phyloP scores from a whole-genome alignment of 2,888 invertebrate genomes.

The Scaptomyza reducta region DNA sequence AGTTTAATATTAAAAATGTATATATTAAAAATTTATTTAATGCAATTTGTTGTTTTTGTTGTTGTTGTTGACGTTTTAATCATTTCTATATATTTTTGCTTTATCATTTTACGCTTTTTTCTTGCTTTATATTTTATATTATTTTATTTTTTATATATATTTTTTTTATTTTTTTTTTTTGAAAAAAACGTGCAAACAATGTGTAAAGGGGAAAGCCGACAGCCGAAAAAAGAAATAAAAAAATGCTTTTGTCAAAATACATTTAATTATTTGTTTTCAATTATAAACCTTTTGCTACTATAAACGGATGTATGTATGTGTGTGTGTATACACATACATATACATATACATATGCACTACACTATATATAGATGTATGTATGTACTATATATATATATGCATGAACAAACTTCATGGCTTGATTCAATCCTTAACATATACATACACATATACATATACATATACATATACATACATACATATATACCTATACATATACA shows the following conservation, averaged over 20 bases:
- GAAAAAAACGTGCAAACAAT: constrained; percentile 85
- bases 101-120: constrained; percentile 47
- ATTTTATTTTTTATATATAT: constrained; percentile 52
- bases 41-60: constrained; percentile 54
- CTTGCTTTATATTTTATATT: constrained; percentile 45
- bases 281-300: constrained; percentile 26
- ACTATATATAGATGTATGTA: constrained; percentile 15
- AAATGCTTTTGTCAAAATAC: constrained; percentile 69
- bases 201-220: constrained; percentile 85
- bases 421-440: constrained; percentile 5
- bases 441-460: background rate
- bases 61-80: constrained; percentile 59
- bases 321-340: constrained; percentile 13
- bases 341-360: constrained; percentile 10
- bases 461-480: no score
- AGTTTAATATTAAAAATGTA: constrained; percentile 69
- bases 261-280: constrained; percentile 65
- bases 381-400: constrained; percentile 2
- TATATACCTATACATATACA: constrained; percentile 1
- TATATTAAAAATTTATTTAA: constrained; percentile 72
- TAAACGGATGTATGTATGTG: constrained; percentile 6
- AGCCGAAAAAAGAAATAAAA: constrained; percentile 83
- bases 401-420: constrained; percentile 31
- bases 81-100: constrained; percentile 51
- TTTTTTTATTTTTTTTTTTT: constrained; percentile 53